phyloP scores from a whole-genome alignment of 2,888 invertebrate genomes.

The Sinelater perroti region DNA sequence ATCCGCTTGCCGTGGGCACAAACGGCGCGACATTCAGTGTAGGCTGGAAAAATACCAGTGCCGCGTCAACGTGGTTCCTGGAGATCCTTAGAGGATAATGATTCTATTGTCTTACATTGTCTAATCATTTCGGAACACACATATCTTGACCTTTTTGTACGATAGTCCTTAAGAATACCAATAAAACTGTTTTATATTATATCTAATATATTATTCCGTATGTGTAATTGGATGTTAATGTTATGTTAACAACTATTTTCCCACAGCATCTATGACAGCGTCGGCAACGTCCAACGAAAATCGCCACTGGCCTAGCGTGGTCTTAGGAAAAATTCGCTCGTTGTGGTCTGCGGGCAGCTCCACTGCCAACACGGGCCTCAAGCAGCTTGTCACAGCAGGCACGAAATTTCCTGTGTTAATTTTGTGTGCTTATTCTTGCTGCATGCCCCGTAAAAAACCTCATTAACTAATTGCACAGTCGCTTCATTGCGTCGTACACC shows the following conservation, averaged over 20 bases:
- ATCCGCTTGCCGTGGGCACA: conserved; percentile 34
- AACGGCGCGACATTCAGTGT: conserved; percentile 32
- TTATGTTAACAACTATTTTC: too few species aligned
- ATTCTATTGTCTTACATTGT: too few species aligned
- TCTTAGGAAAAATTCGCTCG: conserved; percentile 88
- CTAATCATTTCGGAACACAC: too few species aligned
- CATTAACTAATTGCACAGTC: neutral
- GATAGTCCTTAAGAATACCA: too few species aligned
- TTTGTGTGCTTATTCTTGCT: too few species aligned
- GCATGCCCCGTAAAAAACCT: neutral
- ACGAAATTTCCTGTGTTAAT: conserved; percentile 60
- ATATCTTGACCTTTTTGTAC: too few species aligned
- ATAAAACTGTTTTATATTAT: too few species aligned
- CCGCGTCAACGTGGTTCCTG: conserved; percentile 18
- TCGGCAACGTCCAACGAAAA: conserved; percentile 62
- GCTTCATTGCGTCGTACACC: neutral
- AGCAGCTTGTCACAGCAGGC: conserved; percentile 86
- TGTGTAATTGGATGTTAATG: too few species aligned
- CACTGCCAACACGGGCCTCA: conserved; percentile 78
- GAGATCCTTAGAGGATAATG: conserved; percentile 1
- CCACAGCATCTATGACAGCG: conserved; percentile 52
- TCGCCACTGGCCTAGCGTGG: conserved; percentile 77
- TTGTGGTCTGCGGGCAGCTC: conserved; percentile 83
- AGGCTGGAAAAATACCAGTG: conserved; percentile 30
- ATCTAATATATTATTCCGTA: too few species aligned